These are phyloP conservation scores for Chrysolina oricalcia DNA, from an alignment of 2,888 invertebrate species.

Conservation along the genomic window DNA sequence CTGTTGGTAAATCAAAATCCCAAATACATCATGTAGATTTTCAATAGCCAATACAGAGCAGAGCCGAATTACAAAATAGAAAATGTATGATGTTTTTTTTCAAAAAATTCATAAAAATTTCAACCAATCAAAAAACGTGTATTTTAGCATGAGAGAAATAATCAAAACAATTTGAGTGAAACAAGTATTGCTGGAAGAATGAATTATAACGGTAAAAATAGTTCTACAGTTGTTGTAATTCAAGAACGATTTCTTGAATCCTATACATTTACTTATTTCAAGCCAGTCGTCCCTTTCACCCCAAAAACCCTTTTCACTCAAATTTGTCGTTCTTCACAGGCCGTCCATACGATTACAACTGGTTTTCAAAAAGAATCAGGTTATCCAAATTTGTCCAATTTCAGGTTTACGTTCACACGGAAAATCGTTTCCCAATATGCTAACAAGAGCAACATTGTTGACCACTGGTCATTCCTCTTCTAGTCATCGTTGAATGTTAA, in stretches of 20 bases:
- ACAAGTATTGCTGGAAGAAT: not conserved
- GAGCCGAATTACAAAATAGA: too few relatives aligned
- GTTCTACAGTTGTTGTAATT: not conserved
- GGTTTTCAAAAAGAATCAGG: not conserved
- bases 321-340: not conserved
- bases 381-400: not conserved
- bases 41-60: too few relatives aligned
- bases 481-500: not conserved
- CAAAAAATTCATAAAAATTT: too few relatives aligned
- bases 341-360: not conserved
- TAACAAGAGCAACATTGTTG: not conserved
- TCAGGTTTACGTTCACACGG: slow-evolving; percentile 16
- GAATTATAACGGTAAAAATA: too few relatives aligned
- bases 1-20: too few relatives aligned
- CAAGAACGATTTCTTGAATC: not conserved
- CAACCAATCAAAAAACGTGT: too few relatives aligned
- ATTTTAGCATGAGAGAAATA: too few relatives aligned
- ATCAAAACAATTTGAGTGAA: not conserved
- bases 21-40: too few relatives aligned
- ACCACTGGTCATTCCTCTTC: not conserved
- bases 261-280: not conserved
- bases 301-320: slow-evolving; percentile 11
- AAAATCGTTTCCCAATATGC: slow-evolving; percentile 1
- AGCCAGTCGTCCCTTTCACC: not conserved
- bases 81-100: too few relatives aligned